Conservation (phyloP, 2,113 vertebrate species). For the Aphyosemion australe region DNA sequence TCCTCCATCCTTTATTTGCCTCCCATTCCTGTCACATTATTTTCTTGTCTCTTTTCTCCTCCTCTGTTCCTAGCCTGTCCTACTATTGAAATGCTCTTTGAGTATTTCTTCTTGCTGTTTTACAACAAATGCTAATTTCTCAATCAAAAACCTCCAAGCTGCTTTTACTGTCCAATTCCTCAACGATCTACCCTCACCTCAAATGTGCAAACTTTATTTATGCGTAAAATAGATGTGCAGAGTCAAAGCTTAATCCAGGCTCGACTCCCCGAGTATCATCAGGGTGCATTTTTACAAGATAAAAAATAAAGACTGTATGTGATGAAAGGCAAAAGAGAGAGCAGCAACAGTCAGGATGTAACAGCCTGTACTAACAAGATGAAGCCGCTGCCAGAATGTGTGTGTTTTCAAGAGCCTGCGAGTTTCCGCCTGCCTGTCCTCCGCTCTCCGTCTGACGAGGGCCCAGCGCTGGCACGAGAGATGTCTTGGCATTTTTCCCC, state of each 20-base stretch:
- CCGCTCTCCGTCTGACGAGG: slow-evolving; percentile 39
- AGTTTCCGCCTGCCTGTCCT: slow-evolving; percentile 34
- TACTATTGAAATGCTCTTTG: not conserved
- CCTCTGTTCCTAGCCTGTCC: not conserved
- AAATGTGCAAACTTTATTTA: not conserved
- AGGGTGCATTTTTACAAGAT: not conserved
- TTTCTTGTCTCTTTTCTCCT: slow-evolving; percentile 4
- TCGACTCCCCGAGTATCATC: slow-evolving; percentile 24
- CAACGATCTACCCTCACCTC: too few species aligned
- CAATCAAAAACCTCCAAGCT: too few species aligned
- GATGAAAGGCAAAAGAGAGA: not conserved
- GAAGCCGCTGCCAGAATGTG: slow-evolving; percentile 42
- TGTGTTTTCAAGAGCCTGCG: slow-evolving; percentile 34
- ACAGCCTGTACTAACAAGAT: slow-evolving; percentile 47
- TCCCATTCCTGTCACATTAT: slow-evolving; percentile 7
- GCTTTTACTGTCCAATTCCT: too few species aligned
- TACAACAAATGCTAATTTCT: too few species aligned
- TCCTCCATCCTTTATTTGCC: not conserved
- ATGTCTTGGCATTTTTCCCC: slow-evolving; percentile 20
- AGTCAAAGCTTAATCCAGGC: slow-evolving; percentile 12
- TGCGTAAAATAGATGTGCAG: slow-evolving; percentile 21
- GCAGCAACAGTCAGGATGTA: slow-evolving; percentile 32
- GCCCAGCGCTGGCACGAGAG: slow-evolving; percentile 40
- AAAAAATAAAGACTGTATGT: not conserved
- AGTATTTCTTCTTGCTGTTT: not conserved